Evolutionary conservation across 1,140 invertebrate genomes (phyloP).

Genomic region (Dinoponera quadriceps): DNA sequence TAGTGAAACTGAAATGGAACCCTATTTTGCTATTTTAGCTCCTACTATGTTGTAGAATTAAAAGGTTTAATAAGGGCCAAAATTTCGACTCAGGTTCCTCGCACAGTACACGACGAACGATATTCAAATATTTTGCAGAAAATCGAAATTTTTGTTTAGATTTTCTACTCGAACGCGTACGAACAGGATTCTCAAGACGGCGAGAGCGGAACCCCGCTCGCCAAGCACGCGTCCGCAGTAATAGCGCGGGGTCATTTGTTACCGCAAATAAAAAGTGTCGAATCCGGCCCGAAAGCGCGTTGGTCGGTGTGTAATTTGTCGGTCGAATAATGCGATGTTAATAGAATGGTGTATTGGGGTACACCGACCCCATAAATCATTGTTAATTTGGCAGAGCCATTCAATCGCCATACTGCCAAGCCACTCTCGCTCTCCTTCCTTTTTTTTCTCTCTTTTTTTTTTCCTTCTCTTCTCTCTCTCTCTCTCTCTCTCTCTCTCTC

Average conservation of each 20-base stretch:
- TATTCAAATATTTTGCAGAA: too few relatives aligned
- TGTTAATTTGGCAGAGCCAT: conserved; percentile 83
- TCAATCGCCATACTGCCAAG: conserved; percentile 77
- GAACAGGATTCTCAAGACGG: neutral
- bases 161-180: neutral
- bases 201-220: neutral
- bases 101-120: too few relatives aligned
- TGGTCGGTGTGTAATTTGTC: conserved; percentile 80
- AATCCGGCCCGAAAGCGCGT: conserved; percentile 54
- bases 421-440: neutral
- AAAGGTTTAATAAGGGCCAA: too few relatives aligned
- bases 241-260: conserved; percentile 53
- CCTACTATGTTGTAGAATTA: too few relatives aligned
- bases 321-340: conserved; percentile 83
- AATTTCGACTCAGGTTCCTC: too few relatives aligned
- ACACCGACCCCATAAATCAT: conserved; percentile 82
- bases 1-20: too few relatives aligned
- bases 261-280: conserved; percentile 51
- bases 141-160: too few relatives aligned
- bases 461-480: conserved; percentile 52
- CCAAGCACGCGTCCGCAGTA: conserved; percentile 23
- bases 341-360: conserved; percentile 81
- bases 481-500: conserved; percentile 17
- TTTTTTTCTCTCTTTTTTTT: conserved; percentile 31
- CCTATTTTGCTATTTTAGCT: too few relatives aligned